A percentile compares a stretch with the other conserved stretches of the same genome.
Conservation (phyloP, 2,888 invertebrate species). For the Pseudococcus longispinus region DNA sequence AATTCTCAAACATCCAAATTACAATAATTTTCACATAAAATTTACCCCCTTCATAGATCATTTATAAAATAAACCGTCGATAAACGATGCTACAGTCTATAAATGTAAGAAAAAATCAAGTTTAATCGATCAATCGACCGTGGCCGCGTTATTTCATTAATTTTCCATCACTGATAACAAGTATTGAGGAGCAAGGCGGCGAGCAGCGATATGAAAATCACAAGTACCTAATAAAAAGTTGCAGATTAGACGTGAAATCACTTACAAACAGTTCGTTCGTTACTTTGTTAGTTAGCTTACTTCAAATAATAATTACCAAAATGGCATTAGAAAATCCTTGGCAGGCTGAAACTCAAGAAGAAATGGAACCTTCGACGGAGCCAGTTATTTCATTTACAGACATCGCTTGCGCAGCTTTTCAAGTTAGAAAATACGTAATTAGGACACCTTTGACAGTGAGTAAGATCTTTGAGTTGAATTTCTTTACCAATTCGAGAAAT, state of each 20-base stretch:
- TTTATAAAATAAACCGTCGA: background rate
- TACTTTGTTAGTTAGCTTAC: background rate
- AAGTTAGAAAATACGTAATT: conserved; percentile 82
- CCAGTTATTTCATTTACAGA: conserved; percentile 80
- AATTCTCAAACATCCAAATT: no score
- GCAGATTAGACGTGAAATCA: background rate
- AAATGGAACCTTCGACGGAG: conserved; percentile 61
- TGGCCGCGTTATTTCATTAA: background rate
- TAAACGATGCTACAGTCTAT: background rate
- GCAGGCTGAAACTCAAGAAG: background rate
- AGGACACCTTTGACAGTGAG: conserved; percentile 87
- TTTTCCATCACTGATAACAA: conserved; percentile 10
- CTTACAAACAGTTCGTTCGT: background rate
- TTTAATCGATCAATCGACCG: background rate
- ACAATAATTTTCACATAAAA: no score
- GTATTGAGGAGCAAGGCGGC: no score
- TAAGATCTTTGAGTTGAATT: conserved; percentile 42
- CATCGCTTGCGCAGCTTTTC: conserved; percentile 86
- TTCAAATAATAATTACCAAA: background rate
- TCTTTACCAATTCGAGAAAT: background rate
- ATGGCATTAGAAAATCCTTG: conserved; percentile 67
- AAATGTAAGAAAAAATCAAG: background rate
- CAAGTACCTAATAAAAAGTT: background rate
- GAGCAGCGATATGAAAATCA: background rate
- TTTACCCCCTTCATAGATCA: background rate